A percentile compares a stretch with the other conserved stretches of the same genome.
Evolutionary conservation across 1,140 invertebrate species (phyloP).

Genomic region (Platyura marginata): DNA sequence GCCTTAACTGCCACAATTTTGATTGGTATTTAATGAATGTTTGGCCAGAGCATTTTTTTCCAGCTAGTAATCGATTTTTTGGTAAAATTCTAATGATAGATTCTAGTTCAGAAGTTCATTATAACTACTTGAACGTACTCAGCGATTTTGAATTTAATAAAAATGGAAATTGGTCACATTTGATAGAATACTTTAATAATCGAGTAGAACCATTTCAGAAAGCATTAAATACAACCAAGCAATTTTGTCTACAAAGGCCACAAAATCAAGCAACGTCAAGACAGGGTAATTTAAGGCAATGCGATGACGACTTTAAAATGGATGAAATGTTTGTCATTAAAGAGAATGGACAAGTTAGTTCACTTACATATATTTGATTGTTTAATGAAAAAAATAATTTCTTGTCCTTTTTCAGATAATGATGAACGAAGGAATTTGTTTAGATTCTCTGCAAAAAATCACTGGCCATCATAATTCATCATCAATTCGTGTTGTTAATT

Average conservation of each 20-base stretch:
- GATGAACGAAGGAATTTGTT: constrained; percentile 22
- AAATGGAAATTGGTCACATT: constrained; percentile 10
- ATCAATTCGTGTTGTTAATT: constrained; percentile 16
- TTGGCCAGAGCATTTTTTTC: constrained; percentile 81
- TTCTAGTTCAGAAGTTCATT: constrained; percentile 17
- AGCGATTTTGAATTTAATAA: constrained; percentile 8
- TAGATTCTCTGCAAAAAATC: constrained; percentile 16
- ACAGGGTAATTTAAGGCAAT: background rate
- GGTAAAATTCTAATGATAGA: constrained; percentile 42
- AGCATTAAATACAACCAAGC: constrained; percentile 1
- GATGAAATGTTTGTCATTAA: constrained; percentile 12
- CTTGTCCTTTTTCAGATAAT: constrained; percentile 16
- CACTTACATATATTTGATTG: constrained; percentile 27
- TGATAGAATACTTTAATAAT: constrained; percentile 16
- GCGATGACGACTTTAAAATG: constrained; percentile 8
- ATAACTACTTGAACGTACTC: constrained; percentile 17
- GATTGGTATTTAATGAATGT: constrained; percentile 92
- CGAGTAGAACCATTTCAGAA: constrained; percentile 15
- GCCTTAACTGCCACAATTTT: constrained; percentile 74
- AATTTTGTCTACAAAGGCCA: background rate
- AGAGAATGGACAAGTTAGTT: constrained; percentile 1
- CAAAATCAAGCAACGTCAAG: background rate
- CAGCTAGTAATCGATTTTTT: constrained; percentile 61
- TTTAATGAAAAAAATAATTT: constrained; percentile 35
- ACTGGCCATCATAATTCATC: constrained; percentile 15